A percentile compares a stretch with the other conserved stretches of the same genome.
These are phyloP conservation scores for Gallinago media DNA, from an alignment of 2,113 vertebrate genomes.

Conservation along the genomic window DNA sequence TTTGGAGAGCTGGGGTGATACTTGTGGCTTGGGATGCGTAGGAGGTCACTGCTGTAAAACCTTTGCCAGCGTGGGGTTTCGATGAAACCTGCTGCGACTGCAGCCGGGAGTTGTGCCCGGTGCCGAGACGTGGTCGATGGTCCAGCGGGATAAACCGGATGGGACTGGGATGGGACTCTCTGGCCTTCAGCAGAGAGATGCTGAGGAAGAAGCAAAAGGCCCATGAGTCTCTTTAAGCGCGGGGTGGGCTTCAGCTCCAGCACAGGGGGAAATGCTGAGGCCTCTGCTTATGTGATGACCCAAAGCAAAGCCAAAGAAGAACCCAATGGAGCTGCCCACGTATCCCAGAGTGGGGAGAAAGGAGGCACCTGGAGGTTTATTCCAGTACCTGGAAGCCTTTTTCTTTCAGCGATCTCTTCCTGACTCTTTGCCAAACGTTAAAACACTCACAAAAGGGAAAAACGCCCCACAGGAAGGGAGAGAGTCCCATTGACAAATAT, in stretches of 20 bases:
- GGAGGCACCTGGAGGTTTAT: background rate
- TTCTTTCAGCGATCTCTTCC: background rate
- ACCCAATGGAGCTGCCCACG: background rate
- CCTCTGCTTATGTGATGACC: background rate
- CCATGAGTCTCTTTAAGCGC: background rate
- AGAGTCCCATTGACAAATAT: background rate
- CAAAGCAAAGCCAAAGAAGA: background rate
- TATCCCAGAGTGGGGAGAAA: rapidly evolving
- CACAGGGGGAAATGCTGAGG: background rate
- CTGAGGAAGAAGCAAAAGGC: background rate
- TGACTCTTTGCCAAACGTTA: background rate
- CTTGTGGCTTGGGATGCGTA: background rate
- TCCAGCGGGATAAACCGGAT: background rate
- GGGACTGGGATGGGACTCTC: background rate
- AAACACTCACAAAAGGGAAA: background rate
- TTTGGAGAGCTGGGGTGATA: background rate
- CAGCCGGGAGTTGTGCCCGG: background rate
- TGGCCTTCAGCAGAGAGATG: background rate
- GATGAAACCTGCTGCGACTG: background rate
- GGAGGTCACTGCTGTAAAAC: background rate
- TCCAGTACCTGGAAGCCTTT: background rate
- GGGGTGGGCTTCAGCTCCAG: background rate
- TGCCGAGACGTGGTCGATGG: rapidly evolving
- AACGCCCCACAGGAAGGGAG: background rate
- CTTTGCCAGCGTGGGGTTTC: background rate